Evolutionary conservation across 2,888 invertebrate genomes (phyloP), one percentile per base, ranked within the genome.

Genomic region (Blastobasis lacticolella): DNA sequence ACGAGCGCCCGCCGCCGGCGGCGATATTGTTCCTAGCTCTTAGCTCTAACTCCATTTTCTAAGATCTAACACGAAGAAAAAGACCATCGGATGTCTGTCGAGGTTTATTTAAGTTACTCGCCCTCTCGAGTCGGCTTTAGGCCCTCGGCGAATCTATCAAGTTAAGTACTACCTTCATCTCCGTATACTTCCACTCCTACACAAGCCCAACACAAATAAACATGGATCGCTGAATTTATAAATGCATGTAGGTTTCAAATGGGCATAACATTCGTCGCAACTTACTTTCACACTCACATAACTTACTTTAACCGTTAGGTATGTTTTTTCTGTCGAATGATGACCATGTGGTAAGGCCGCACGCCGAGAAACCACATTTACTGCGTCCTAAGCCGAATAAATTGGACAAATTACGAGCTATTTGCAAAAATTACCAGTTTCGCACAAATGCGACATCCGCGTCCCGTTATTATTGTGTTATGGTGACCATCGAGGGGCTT

Each of bases 21-120:
- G 81, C 78, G 66, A 71, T 78, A 76, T 75, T 76, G 72, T 75
- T 68, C 71, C 66, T 61, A 56, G 72, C 75, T 67, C 72, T 66
- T 61, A 56, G 71, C 67, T 81, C 82, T 81, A 81, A 78, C 74
- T 78, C 78, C 73, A 74, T 81, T 80, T 80, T 79, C 80, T 79
- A 77, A 78, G 68, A 60, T 67, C 58, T 61, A 61, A 63, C 51
- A 50, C 62, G 63, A 68, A 75, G 75, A 78, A 80, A 78, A 78
- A 71, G 71, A 68, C 66, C 62, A 68, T 69, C 68, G 60, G 65
- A 67, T 66, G 63, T 61, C 60, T 61, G 67, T 65, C 63, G 65
- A 69, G 66, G 71, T 75, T 79, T 83, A 81, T 82, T 84, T 83
- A 75, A 71, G 75, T 75, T 70, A 71, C 71, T 71, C 63, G 70